A percentile compares a stretch with the other conserved stretches of the same genome.
Conservation (phyloP, 2,888 invertebrate genomes). For the Dorcus parallelipipedus region DNA sequence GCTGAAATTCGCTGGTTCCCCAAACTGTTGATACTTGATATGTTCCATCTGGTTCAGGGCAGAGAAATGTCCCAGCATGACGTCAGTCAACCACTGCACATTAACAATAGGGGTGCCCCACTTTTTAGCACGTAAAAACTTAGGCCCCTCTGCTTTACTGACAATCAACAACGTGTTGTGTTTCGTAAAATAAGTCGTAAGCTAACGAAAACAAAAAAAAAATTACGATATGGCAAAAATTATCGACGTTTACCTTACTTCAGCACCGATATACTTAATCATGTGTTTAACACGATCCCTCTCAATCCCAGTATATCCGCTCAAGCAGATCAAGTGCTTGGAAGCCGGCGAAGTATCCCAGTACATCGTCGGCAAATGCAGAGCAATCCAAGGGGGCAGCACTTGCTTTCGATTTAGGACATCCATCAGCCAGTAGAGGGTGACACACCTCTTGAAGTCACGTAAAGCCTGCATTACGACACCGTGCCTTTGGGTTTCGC, state of each 20-base stretch:
- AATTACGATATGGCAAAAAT: not conserved
- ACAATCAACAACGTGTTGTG: constrained; percentile 77
- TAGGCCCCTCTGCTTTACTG: constrained; percentile 80
- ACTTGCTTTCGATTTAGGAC: constrained; percentile 82
- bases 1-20: constrained; percentile 57
- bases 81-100: constrained; percentile 89
- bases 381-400: constrained; percentile 87
- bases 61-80: constrained; percentile 83
- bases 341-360: constrained; percentile 67
- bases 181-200: constrained; percentile 72
- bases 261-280: constrained; percentile 82
- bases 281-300: constrained; percentile 77
- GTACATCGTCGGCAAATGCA: constrained; percentile 76
- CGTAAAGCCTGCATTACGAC: constrained; percentile 80
- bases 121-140: constrained; percentile 85
- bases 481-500: constrained; percentile 86
- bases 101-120: constrained; percentile 92
- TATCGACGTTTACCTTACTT: constrained; percentile 52
- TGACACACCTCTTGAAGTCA: constrained; percentile 70
- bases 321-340: constrained; percentile 77
- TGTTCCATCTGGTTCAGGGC: constrained; percentile 77
- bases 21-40: constrained; percentile 85
- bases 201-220: constrained; percentile 40
- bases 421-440: constrained; percentile 89
- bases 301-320: constrained; percentile 90